These are phyloP conservation scores for Lacerta agilis DNA, from an alignment of 2,797 vertebrate species.

Conservation along the genomic window DNA sequence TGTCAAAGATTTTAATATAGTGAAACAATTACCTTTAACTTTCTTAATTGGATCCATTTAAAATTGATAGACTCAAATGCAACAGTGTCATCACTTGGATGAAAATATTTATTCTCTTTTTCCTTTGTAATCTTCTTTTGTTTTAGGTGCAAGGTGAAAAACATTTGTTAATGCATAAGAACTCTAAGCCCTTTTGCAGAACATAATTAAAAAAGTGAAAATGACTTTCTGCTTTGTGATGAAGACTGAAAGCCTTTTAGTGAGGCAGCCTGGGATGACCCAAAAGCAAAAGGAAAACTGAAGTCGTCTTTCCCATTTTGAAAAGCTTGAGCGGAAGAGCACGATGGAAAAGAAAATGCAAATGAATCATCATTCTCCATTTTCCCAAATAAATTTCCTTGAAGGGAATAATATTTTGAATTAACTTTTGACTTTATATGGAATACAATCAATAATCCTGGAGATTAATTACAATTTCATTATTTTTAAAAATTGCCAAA, in stretches of 20 bases:
- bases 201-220: constrained; percentile 79
- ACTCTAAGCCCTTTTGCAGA: constrained; percentile 66
- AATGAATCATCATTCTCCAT: constrained; percentile 76
- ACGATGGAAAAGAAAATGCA: constrained; percentile 77
- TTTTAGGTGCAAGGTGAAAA: constrained; percentile 64
- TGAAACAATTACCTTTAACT: constrained; percentile 25
- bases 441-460: constrained; percentile 8
- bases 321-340: constrained; percentile 72
- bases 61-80: not conserved
- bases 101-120: constrained; percentile 41
- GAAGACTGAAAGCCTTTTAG: constrained; percentile 75
- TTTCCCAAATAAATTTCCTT: constrained; percentile 81
- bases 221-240: constrained; percentile 72
- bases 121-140: not conserved
- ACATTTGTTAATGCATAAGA: constrained; percentile 60
- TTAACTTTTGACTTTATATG: constrained; percentile 26
- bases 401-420: constrained; percentile 34
- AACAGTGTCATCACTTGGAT: constrained; percentile 6
- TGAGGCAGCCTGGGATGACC: constrained; percentile 69
- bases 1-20: constrained; percentile 33
- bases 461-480: not conserved
- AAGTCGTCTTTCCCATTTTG: constrained; percentile 79
- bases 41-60: not conserved
- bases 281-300: constrained; percentile 81
- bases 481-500: not conserved